Evolutionary conservation across 2,888 invertebrate genomes (phyloP), one percentile per base, ranked within the genome.

Genomic region (Clepsis dumicolana): DNA sequence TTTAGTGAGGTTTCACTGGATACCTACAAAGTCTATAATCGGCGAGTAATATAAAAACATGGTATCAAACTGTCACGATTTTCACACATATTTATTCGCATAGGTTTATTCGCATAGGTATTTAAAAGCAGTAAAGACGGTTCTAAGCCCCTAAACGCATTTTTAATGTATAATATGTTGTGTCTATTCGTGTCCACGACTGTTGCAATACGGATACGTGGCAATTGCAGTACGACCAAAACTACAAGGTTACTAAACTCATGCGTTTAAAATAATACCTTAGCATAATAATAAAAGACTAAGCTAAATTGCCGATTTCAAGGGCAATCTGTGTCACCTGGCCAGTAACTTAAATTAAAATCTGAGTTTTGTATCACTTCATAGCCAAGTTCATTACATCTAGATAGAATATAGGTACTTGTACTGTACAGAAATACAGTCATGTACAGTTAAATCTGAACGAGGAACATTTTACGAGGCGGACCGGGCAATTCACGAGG

Each of bases 401-500:
- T 32, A 61, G 35, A 54, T n/a, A 61, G 7, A 44, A n/a, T n/a
- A n/a, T n/a, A n/a, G n/a, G 53, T 56, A 27, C 16, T 44, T 14
- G 35, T 48, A 32, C 27, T 1, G 61, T 16, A 18, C 32, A 24
- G 25, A 12, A 44, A n/a, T n/a, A n/a, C n/a, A n/a, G n/a, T n/a
- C 41, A 57, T 18, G 29, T 64, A 54, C 53, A 65, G 64, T 65
- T 57, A 70, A 67, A 60, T 60, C 70, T 53, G 50, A 71, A 73
- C 64, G 71, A 66, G 63, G 57, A 67, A 63, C 32, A 48, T 70
- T 72, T 73, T 61, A 76, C 70, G 76, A 75, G 73, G 73, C 70
- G 67, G 65, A 65, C 70, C 71, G 75, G 75, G 75, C 73, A 76
- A 73, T 71, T 77, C 71, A 63, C 73, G 72, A 73, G 75, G 78